phyloP scores from a whole-genome alignment of 2,113 vertebrate genomes.

The Meleagris gallopavo region DNA sequence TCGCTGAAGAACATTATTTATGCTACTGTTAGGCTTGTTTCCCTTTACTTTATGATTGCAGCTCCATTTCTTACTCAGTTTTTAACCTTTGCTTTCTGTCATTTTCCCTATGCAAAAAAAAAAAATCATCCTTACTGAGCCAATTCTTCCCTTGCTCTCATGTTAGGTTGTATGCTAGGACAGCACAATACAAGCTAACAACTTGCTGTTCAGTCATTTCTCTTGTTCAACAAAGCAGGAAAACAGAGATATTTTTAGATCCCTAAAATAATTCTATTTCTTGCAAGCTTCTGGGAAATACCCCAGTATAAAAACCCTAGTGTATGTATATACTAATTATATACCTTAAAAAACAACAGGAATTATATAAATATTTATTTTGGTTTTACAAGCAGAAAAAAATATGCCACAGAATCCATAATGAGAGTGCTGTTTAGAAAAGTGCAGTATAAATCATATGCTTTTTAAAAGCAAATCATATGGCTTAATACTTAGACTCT shows the following conservation, averaged over 20 bases:
- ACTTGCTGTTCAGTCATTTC: background rate
- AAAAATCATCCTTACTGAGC: background rate
- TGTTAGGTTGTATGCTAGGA: background rate
- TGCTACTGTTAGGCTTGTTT: background rate
- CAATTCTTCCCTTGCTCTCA: background rate
- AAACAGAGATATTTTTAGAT: background rate
- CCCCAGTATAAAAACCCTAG: background rate
- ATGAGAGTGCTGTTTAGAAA: background rate
- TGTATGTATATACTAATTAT: background rate
- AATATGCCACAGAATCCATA: background rate
- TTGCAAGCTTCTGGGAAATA: background rate
- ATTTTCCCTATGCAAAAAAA: background rate
- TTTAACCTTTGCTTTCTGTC: background rate
- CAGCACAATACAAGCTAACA: background rate
- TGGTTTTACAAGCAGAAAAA: background rate
- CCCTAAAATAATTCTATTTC: background rate
- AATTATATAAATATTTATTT: background rate
- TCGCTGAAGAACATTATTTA: background rate
- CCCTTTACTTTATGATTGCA: background rate
- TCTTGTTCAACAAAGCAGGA: background rate
- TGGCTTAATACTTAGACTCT: background rate
- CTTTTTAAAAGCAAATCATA: background rate
- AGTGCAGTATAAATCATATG: background rate
- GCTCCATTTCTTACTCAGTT: accelerated
- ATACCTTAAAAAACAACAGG: background rate